Percentiles rank a stretch among this genome's conserved stretches.
Evolutionary conservation across 1,140 invertebrate genomes (phyloP).

Genomic region (Laupala kohalensis): DNA sequence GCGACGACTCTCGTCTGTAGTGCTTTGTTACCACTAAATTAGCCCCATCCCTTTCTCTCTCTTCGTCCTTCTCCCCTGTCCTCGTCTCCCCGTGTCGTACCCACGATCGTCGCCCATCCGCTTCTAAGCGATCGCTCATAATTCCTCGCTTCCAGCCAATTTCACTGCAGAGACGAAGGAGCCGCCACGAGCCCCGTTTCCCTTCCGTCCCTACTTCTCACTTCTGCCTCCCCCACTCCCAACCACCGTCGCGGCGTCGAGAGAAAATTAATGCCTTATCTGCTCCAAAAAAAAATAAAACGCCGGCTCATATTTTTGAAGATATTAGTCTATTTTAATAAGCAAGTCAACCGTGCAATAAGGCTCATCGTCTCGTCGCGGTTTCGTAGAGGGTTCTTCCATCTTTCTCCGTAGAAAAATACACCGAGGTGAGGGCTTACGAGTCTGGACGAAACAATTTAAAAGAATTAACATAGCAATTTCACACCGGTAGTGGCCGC

Average conservation of each 20-base stretch:
- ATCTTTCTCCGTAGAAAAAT: not conserved
- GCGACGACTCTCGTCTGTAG: too few relatives aligned
- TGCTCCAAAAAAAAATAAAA: not conserved
- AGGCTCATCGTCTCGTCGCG: not conserved
- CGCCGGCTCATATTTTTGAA: not conserved
- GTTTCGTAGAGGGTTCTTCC: not conserved
- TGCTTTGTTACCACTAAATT: not conserved
- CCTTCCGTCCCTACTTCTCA: too few relatives aligned
- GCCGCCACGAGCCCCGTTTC: not conserved
- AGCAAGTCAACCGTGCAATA: not conserved
- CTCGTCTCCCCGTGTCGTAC: not conserved
- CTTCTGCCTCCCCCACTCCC: too few relatives aligned
- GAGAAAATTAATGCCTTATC: not conserved
- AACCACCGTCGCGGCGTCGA: too few relatives aligned
- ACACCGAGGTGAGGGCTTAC: too few relatives aligned
- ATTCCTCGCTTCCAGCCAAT: not conserved
- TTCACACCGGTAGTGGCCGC: not conserved
- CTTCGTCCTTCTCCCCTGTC: not conserved
- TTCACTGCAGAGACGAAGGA: not conserved
- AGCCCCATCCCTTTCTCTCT: not conserved
- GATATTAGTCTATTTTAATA: not conserved
- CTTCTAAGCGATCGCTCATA: not conserved
- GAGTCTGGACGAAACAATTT: not conserved
- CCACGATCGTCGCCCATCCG: not conserved
- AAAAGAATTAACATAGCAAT: not conserved